Percentiles rank a stretch among this genome's conserved stretches.
These are phyloP conservation scores for Toxotes lorentzi DNA, from an alignment of 2,797 vertebrate species.

Conservation along the genomic window DNA sequence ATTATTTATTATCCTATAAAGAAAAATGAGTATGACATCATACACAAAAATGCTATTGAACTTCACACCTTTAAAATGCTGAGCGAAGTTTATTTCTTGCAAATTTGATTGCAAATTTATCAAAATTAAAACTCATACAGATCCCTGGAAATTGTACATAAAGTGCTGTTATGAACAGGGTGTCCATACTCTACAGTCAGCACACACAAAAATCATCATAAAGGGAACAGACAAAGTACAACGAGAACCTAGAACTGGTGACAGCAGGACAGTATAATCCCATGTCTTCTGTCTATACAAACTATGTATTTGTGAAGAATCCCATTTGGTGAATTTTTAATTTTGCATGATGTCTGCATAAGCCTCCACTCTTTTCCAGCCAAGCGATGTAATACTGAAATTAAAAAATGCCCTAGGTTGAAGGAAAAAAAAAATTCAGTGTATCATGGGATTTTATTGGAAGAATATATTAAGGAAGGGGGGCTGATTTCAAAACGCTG, in stretches of 20 bases:
- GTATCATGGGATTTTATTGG: constrained; percentile 35
- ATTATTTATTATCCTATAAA: constrained; percentile 18
- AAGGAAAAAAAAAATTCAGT: constrained; percentile 31
- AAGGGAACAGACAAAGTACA: constrained; percentile 29
- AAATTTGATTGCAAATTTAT: constrained; percentile 46
- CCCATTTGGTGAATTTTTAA: not conserved
- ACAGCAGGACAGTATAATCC: constrained; percentile 17
- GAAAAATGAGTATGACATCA: constrained; percentile 8
- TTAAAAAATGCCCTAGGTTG: constrained; percentile 9
- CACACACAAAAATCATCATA: constrained; percentile 26
- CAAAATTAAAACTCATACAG: constrained; percentile 45
- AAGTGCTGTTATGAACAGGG: constrained; percentile 61
- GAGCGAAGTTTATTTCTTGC: constrained; percentile 20
- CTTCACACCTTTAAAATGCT: not conserved
- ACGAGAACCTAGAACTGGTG: constrained; percentile 6
- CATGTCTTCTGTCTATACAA: constrained; percentile 12
- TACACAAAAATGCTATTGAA: not conserved
- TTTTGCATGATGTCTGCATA: constrained; percentile 21
- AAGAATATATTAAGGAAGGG: constrained; percentile 30
- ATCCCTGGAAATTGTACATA: constrained; percentile 48
- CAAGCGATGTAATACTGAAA: constrained; percentile 21
- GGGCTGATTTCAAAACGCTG: constrained; percentile 40
- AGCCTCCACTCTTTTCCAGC: not conserved
- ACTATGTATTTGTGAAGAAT: constrained; percentile 13
- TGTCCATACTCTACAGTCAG: constrained; percentile 10